Base-by-base conservation (phyloP, 2,113 vertebrate genomes). In the Collichthys lucidus region DNA sequence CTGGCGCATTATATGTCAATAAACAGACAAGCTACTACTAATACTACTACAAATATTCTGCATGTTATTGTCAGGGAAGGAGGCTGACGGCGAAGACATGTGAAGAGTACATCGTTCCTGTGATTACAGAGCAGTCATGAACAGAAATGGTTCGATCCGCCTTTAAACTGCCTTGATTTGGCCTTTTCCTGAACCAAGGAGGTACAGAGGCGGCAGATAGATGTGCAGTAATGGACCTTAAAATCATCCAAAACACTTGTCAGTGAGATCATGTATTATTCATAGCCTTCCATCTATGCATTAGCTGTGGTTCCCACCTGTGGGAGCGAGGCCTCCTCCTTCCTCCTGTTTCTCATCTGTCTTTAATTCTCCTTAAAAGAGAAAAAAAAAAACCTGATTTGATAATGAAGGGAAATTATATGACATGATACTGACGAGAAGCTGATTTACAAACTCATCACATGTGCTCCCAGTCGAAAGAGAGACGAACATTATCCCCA, bases 221-320 rank as follows among this genome's bases (percentile, higher is more conserved):
- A 74, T 76, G 49, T 62, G 12, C 59, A 14, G 44, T 67, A 85
- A 89, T 89, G 78, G 77, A 83, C 50, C 70, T 80, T 84, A 59
- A 78, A 86, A 62, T 73, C 31, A 26, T 57, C 47, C 47, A 64
- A 68, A 86, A 77, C 73, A 62, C 46, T 14, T 68, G 47, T 63
- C 57, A 50, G 22, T 42, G 65, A 73, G 67, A 86, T 60, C 19
- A 84, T 87, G 78, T 85, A 63, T 78, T 65, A 89, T 88, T 86
- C 71, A 91, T 63, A 46, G 15, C 49, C 55, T 49, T 79, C 62
- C 77, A 71, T 86, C 69, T 77, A 62, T 57, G 67, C 63, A 80
- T 89, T 81, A 89, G 74, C 47, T 10, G 12, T 35, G 26, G 44
- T 47, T 73, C 24, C 68, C 78, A 78, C 68, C 62, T 76, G 5